Evolutionary conservation across 92 coral and sea anemone genomes (phyloP), one percentile per base, ranked within the genome.

Genomic region (Porites divaricata): DNA sequence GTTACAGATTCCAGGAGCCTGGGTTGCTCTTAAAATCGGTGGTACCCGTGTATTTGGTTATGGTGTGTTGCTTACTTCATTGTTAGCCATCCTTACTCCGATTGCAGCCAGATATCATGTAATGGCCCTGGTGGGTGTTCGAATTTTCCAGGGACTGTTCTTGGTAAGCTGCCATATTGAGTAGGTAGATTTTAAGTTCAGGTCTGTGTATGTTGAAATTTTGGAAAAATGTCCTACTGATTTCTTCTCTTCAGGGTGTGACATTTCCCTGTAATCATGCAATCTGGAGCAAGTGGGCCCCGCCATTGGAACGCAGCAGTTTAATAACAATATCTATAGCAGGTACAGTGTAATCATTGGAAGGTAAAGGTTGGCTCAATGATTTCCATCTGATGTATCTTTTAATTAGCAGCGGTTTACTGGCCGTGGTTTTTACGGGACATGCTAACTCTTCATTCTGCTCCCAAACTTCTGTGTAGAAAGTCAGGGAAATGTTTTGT

Each of bases 221-320:
- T 54, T 54, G 12, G 16, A 15, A 54, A 54, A 54, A 54, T 67
- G 13, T 24, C 68, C 65, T 1, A 8, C n/a, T n/a, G n/a, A 35
- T 35, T 35, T 35, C 45, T 75, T n/a, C 1, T 53, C 74, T 79
- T 1, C 50, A 96, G 99, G 99, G 99, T 45, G 99, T 96, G 12
- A 96, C 97, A 51, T 96, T 95, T 84, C 99, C 99, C 17, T 96
- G 99, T 70, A 95, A 96, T 83, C 99, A 96, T 75, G 99, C 98
- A 12, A 96, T 95, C 50, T 96, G 99, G 99, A 96, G 99, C 95
- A 96, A 95, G 80, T 96, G 98, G 99, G 95, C 98, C 5, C 99
- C 99, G 9, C 97, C 98, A 24, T 89, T 81, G 70, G 99, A 96
- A 67, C 86, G 99, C 9, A 96, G 99, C 83, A 96, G 97, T 41